Evolutionary conservation across 2,888 invertebrate species (phyloP).

Genomic region (Encarsia formosa): DNA sequence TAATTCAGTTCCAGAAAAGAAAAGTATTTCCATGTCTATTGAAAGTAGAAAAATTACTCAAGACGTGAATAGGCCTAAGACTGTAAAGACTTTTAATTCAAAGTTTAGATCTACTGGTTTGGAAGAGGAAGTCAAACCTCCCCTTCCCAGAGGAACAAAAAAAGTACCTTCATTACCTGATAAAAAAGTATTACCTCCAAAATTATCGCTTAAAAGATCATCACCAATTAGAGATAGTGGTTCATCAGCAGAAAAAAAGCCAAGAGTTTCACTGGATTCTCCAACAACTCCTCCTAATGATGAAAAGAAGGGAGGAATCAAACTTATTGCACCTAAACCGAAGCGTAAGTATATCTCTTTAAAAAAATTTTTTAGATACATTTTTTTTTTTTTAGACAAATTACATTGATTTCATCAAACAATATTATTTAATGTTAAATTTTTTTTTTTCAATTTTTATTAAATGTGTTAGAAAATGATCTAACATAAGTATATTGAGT

Average conservation of each 20-base stretch:
- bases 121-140: conserved; percentile 83
- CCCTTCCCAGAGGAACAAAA: conserved; percentile 68
- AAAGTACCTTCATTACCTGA: conserved; percentile 52
- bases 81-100: conserved; percentile 86
- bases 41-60: conserved; percentile 66
- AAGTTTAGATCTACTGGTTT: conserved; percentile 89
- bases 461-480: conserved; percentile 6
- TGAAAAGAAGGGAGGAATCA: conserved; percentile 77
- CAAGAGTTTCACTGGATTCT: conserved; percentile 54
- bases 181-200: conserved; percentile 48
- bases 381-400: neutral
- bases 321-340: conserved; percentile 81
- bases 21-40: conserved; percentile 76
- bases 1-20: conserved; percentile 52
- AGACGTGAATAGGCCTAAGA: conserved; percentile 73
- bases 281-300: conserved; percentile 43
- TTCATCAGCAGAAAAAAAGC: conserved; percentile 73
- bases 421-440: too few species aligned
- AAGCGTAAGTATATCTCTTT: conserved; percentile 74
- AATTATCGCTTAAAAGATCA: conserved; percentile 52
- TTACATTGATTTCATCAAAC: conserved; percentile 3
- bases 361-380: neutral
- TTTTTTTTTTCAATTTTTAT: neutral
- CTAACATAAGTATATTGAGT: conserved; percentile 44
- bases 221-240: conserved; percentile 47